phyloP scores from a whole-genome alignment of 2,113 vertebrate species.

The Tragelaphus strepsiceros region DNA sequence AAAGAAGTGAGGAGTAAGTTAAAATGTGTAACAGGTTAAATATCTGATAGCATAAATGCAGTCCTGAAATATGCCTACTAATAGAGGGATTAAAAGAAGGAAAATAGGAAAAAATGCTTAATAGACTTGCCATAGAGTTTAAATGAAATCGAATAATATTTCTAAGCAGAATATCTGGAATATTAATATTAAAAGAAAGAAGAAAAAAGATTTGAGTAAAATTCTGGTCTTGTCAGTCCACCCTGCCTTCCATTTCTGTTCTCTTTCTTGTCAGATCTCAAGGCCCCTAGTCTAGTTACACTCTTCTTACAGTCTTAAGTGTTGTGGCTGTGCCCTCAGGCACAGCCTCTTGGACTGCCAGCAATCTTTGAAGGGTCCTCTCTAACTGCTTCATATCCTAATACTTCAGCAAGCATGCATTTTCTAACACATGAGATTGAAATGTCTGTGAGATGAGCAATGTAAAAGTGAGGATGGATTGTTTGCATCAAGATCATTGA shows the following conservation, averaged over 20 bases:
- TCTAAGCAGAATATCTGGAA: background rate
- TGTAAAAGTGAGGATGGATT: background rate
- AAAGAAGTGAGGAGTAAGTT: constrained; percentile 28
- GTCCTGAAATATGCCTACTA: background rate
- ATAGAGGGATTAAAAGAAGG: background rate
- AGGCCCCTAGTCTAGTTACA: background rate
- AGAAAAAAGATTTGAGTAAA: background rate
- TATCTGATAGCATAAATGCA: background rate
- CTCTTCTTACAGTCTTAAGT: background rate
- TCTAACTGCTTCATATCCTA: background rate
- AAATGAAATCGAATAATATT: background rate
- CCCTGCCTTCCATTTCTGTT: background rate
- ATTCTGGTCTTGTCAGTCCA: background rate
- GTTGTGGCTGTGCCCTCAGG: background rate
- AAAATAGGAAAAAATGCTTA: background rate
- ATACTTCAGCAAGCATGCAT: background rate
- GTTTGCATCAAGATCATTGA: background rate
- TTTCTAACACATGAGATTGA: background rate
- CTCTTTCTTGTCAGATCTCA: background rate
- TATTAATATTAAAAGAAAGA: background rate
- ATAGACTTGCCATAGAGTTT: background rate
- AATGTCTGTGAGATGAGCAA: background rate
- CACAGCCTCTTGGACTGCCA: background rate
- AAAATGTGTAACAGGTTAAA: background rate
- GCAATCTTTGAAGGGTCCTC: background rate